These are phyloP conservation scores for Channallabes apus DNA, from an alignment of 2,797 vertebrate genomes.

Conservation along the genomic window DNA sequence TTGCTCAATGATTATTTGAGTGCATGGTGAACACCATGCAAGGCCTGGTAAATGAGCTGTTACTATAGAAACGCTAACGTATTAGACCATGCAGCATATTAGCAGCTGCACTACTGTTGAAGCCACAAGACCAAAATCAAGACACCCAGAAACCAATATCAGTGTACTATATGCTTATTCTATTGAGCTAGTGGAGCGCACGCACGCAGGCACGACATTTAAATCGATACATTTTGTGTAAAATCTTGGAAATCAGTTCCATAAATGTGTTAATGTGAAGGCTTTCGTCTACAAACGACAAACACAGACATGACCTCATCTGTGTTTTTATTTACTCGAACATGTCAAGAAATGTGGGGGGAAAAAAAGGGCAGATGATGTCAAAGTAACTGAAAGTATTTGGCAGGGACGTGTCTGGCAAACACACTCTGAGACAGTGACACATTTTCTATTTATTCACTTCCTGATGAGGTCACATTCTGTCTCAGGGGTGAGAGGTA, in stretches of 20 bases:
- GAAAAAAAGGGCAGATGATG: neutral
- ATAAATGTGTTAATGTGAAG: neutral
- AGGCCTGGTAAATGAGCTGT: neutral
- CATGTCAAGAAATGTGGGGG: neutral
- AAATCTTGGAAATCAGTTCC: neutral
- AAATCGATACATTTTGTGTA: neutral
- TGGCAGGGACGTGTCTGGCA: conserved; percentile 7
- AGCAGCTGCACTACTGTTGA: neutral
- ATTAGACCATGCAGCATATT: neutral
- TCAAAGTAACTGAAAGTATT: conserved; percentile 4
- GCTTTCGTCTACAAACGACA: neutral
- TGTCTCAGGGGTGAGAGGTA: neutral
- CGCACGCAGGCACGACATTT: neutral
- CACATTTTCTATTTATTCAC: conserved; percentile 22
- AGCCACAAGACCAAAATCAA: neutral
- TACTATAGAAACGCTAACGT: neutral
- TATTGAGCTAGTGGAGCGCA: neutral
- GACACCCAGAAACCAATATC: neutral
- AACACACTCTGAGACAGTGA: neutral
- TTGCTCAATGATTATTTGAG: no score
- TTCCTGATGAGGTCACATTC: conserved; percentile 26
- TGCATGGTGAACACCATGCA: neutral
- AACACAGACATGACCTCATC: conserved; percentile 20
- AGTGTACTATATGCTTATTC: neutral
- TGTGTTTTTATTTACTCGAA: neutral